Conservation (phyloP, 2,888 invertebrate species). For the Alviniconcha strummeri region DNA sequence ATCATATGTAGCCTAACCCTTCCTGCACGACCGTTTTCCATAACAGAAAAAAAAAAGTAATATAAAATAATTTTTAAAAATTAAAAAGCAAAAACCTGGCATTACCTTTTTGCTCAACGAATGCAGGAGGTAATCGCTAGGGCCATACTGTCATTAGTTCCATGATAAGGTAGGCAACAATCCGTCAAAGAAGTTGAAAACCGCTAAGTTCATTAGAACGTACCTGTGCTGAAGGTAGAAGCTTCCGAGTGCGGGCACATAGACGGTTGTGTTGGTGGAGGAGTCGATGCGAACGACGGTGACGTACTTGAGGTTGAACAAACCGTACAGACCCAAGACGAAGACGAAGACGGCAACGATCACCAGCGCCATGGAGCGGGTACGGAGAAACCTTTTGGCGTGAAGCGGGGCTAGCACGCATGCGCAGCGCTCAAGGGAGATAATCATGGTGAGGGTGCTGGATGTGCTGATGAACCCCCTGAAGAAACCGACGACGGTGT, state of each 20-base stretch:
- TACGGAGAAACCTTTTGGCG: not conserved
- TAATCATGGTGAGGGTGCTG: slow-evolving; percentile 12
- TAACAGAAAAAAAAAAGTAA: too few species aligned
- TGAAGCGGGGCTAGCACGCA: not conserved
- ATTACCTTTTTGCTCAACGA: too few species aligned
- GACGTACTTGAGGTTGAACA: not conserved
- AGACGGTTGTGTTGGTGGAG: not conserved
- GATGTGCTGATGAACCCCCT: not conserved
- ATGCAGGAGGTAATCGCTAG: too few species aligned
- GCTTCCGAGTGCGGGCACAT: not conserved
- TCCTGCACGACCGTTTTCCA: not conserved
- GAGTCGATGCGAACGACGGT: not conserved
- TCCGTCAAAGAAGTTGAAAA: not conserved
- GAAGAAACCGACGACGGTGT: not conserved
- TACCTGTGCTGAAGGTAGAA: not conserved
- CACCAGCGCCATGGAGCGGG: not conserved
- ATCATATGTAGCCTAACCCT: too few species aligned
- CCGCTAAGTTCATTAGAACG: not conserved
- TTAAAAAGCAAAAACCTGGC: too few species aligned
- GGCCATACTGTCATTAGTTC: too few species aligned
- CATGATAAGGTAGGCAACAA: not conserved
- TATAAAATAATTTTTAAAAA: too few species aligned
- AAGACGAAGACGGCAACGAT: not conserved
- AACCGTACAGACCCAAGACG: not conserved
- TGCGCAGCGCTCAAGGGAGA: slow-evolving; percentile 13